Evolutionary conservation across 2,888 invertebrate genomes (phyloP).

Genomic region (Poecilobothrus nobilitatus): DNA sequence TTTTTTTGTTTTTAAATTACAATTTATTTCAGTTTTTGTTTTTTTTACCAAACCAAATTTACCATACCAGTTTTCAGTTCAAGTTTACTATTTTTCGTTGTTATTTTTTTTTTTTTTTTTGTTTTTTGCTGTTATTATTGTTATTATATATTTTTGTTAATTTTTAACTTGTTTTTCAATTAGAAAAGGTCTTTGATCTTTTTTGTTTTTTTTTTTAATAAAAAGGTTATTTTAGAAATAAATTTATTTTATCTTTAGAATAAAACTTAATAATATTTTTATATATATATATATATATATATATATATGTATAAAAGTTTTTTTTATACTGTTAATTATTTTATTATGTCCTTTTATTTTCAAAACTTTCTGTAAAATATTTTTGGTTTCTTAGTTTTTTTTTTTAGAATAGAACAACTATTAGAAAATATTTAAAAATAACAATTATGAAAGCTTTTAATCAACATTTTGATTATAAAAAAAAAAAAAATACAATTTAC

Average conservation of each 20-base stretch:
- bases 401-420: neutral
- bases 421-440: slow-evolving; percentile 4
- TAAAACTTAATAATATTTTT: no score
- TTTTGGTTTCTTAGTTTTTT: neutral
- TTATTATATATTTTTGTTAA: neutral
- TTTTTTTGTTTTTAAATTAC: no score
- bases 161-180: neutral
- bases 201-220: neutral
- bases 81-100: no score
- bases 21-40: no score
- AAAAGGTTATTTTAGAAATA: neutral
- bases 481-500: no score
- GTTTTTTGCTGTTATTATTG: neutral
- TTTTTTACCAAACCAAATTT: no score
- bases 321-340: no score
- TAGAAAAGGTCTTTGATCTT: neutral
- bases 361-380: neutral
- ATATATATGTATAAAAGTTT: neutral
- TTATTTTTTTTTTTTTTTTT: no score
- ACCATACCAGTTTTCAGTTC: no score
- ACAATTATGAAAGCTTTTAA: neutral
- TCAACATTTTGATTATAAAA: neutral
- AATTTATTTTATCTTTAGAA: neutral
- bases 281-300: no score
- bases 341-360: no score